Percentiles rank a stretch among this genome's conserved stretches.
Conservation (phyloP, 1,140 invertebrate genomes). For the Teleogryllus occipitalis region DNA sequence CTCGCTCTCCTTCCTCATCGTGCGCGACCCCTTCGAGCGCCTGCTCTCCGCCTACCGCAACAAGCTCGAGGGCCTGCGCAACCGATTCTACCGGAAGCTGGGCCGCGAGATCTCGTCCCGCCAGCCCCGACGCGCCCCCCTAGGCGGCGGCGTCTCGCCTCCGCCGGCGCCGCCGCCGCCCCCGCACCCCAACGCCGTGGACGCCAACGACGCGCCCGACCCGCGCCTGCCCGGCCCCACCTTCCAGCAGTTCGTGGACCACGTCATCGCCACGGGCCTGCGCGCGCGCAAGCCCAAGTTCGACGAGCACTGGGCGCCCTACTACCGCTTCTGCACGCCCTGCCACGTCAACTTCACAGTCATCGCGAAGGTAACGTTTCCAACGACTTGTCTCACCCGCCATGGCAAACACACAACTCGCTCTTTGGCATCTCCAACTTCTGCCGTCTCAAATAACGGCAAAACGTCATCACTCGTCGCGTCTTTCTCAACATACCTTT, state of each 20-base stretch:
- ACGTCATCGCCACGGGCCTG: constrained; percentile 16
- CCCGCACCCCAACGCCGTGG: not conserved
- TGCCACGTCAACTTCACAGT: constrained; percentile 42
- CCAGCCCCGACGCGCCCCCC: constrained; percentile 11
- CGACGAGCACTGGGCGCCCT: constrained; percentile 46
- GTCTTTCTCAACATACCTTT: too few species aligned
- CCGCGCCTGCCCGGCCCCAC: constrained; percentile 5
- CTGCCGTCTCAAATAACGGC: too few species aligned
- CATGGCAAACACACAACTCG: too few species aligned
- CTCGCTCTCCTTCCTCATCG: constrained; percentile 37
- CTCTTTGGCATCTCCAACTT: too few species aligned
- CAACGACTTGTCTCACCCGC: too few species aligned
- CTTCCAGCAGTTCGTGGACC: constrained; percentile 21
- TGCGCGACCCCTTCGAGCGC: constrained; percentile 44
- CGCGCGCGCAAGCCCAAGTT: constrained; percentile 24
- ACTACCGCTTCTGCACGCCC: constrained; percentile 41
- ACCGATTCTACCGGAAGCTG: constrained; percentile 29
- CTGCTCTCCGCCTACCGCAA: constrained; percentile 44
- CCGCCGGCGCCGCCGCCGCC: not conserved
- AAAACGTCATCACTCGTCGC: too few species aligned
- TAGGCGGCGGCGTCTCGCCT: not conserved
- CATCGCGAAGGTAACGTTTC: constrained; percentile 33
- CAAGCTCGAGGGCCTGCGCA: constrained; percentile 36
- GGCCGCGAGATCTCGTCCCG: constrained; percentile 24
- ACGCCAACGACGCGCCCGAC: not conserved